These are phyloP conservation scores for Stegastes partitus DNA, from an alignment of 2,113 vertebrate genomes.

Conservation along the genomic window DNA sequence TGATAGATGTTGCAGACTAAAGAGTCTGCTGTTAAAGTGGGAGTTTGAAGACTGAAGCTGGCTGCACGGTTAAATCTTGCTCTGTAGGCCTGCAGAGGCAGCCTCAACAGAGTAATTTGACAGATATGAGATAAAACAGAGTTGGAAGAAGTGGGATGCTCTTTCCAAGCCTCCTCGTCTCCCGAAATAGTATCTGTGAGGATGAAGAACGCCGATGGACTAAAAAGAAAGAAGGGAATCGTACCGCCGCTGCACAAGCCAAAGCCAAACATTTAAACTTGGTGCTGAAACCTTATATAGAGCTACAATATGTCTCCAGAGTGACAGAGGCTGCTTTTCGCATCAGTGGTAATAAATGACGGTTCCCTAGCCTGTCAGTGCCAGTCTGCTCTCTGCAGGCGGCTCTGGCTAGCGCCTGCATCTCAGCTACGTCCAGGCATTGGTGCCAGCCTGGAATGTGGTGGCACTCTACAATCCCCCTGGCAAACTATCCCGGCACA, in stretches of 20 bases:
- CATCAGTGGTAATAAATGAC: slow-evolving; percentile 69
- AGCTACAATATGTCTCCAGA: slow-evolving; percentile 48
- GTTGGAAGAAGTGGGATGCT: slow-evolving; percentile 26
- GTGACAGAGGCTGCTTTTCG: slow-evolving; percentile 67
- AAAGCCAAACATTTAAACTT: slow-evolving; percentile 43
- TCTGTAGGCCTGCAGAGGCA: slow-evolving; percentile 31
- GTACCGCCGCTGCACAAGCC: background rate
- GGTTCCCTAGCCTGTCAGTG: slow-evolving; percentile 42
- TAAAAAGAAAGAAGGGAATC: slow-evolving; percentile 40
- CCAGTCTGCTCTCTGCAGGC: slow-evolving; percentile 54
- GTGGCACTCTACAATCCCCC: slow-evolving; percentile 37
- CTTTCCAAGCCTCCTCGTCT: slow-evolving; percentile 35
- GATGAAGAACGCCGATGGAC: slow-evolving; percentile 34
- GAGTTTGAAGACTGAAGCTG: slow-evolving; percentile 23
- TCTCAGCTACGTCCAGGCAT: slow-evolving; percentile 46
- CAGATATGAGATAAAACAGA: slow-evolving; percentile 63
- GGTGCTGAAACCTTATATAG: slow-evolving; percentile 21
- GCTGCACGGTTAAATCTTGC: slow-evolving; percentile 41
- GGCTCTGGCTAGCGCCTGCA: slow-evolving; percentile 50
- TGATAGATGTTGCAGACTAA: slow-evolving; percentile 66
- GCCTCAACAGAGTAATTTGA: slow-evolving; percentile 40
- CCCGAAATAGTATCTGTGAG: slow-evolving; percentile 54
- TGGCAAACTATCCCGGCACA: slow-evolving; percentile 25
- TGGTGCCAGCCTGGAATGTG: slow-evolving; percentile 64
- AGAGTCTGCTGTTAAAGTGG: slow-evolving; percentile 44